These are phyloP conservation scores for Synaphobranchus kaupii DNA, from an alignment of 2,797 vertebrate genomes.

Conservation along the genomic window DNA sequence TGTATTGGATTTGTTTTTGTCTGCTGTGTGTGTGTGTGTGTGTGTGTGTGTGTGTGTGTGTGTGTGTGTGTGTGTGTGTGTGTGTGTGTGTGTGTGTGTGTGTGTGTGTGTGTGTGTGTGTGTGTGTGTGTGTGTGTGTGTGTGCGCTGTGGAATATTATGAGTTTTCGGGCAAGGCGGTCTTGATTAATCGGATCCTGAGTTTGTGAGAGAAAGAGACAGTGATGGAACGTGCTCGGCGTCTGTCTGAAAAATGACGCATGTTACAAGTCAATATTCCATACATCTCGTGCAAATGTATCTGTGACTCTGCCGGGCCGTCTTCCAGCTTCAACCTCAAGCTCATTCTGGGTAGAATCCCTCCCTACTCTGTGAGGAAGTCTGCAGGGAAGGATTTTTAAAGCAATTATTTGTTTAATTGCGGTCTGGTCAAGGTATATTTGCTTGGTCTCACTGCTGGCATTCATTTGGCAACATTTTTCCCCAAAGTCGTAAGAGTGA, in stretches of 20 bases:
- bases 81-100: not conserved
- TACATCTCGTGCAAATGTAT: not conserved
- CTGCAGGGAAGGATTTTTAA: not conserved
- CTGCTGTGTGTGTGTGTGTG: not conserved
- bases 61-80: not conserved
- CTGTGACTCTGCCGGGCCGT: not conserved
- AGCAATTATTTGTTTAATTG: not conserved
- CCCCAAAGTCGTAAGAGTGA: not conserved
- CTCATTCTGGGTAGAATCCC: not conserved
- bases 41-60: not conserved
- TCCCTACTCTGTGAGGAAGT: not conserved
- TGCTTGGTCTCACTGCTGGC: not conserved
- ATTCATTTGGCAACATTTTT: not conserved
- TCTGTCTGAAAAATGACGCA: not conserved
- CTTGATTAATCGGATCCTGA: not conserved
- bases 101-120: not conserved
- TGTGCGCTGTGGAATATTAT: not conserved
- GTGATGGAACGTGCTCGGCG: not conserved
- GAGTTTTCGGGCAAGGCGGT: not conserved
- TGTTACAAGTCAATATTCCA: constrained; percentile 16
- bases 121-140: not conserved
- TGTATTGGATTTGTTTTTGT: not conserved
- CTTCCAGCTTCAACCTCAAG: not conserved
- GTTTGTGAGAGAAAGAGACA: not conserved
- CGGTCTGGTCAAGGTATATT: constrained; percentile 5